A percentile compares a stretch with the other conserved stretches of the same genome.
These are phyloP conservation scores for Taenaris catops DNA, from an alignment of 2,888 invertebrate genomes.

Conservation along the genomic window DNA sequence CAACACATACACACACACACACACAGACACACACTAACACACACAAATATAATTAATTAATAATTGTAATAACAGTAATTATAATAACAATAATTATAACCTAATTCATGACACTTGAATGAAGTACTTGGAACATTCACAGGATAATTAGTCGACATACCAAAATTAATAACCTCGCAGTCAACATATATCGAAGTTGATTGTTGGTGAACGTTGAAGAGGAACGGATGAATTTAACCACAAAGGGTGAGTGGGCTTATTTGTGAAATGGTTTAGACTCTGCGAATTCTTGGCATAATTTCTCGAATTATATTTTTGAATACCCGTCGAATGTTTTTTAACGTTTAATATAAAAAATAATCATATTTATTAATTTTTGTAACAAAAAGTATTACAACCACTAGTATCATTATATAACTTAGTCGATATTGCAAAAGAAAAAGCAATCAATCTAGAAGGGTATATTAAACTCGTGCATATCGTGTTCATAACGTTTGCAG, in stretches of 20 bases:
- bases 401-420: no score
- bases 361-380: no score
- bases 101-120: constrained; percentile 64
- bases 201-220: constrained; percentile 62
- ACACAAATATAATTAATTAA: not conserved
- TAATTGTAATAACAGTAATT: no score
- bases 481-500: no score
- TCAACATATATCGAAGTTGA: constrained; percentile 63
- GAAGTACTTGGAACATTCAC: constrained; percentile 68
- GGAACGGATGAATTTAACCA: constrained; percentile 77
- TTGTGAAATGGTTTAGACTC: constrained; percentile 8
- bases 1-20: not conserved
- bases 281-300: constrained; percentile 23
- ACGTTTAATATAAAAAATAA: no score
- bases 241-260: constrained; percentile 55
- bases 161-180: constrained; percentile 68
- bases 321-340: no score
- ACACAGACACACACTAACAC: not conserved
- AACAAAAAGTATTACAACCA: no score
- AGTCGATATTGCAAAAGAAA: no score
- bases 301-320: constrained; percentile 1
- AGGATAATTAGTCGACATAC: constrained; percentile 72
- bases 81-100: constrained; percentile 25
- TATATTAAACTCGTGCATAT: no score
- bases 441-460: no score